These are phyloP conservation scores for Mycetomoellerius zeteki DNA, from an alignment of 1,140 invertebrate genomes.

Conservation along the genomic window DNA sequence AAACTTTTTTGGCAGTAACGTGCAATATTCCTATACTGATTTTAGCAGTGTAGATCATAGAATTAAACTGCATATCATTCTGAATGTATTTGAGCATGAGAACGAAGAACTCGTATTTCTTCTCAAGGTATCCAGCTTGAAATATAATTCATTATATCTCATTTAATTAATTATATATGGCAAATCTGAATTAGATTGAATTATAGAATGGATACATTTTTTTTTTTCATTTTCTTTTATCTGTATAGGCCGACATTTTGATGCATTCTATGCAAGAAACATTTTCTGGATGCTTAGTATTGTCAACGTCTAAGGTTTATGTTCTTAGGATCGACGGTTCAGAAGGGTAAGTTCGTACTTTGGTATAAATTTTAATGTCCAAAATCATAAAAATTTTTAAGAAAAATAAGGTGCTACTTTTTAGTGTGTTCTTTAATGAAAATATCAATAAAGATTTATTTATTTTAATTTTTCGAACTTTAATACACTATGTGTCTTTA, in stretches of 20 bases:
- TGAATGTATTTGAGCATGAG: conserved; percentile 87
- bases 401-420: neutral
- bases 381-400: neutral
- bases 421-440: neutral
- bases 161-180: neutral
- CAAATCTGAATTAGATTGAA: neutral
- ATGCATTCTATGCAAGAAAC: conserved; percentile 79
- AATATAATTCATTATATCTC: conserved; percentile 15
- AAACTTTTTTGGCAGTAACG: conserved; percentile 71
- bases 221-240: neutral
- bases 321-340: conserved; percentile 86
- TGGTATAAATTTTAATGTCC: neutral
- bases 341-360: conserved; percentile 82
- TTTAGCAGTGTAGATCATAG: conserved; percentile 88
- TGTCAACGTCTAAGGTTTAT: conserved; percentile 88
- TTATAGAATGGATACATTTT: neutral
- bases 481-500: neutral
- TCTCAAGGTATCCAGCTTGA: conserved; percentile 82
- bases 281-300: conserved; percentile 87
- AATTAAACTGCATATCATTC: conserved; percentile 88
- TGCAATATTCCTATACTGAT: conserved; percentile 88
- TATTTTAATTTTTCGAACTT: neutral
- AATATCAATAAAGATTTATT: neutral
- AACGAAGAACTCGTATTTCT: conserved; percentile 88
- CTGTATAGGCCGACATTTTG: conserved; percentile 83